These are phyloP conservation scores for Macropis europaea DNA, from an alignment of 2,888 invertebrate genomes.

Conservation along the genomic window DNA sequence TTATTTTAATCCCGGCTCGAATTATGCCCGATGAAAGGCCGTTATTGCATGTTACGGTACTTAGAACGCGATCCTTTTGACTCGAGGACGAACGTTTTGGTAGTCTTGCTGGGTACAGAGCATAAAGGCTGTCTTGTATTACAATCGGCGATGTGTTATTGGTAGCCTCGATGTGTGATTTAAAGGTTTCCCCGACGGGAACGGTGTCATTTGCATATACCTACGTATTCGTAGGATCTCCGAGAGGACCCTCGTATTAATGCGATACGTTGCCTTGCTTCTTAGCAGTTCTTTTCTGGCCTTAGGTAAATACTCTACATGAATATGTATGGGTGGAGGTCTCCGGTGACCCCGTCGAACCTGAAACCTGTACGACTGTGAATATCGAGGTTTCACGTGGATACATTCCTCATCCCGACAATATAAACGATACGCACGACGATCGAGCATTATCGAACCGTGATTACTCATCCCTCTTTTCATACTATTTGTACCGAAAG, in stretches of 20 bases:
- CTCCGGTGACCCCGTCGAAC: constrained; percentile 53
- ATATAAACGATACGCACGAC: constrained; percentile 27
- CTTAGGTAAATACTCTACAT: constrained; percentile 65
- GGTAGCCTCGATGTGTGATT: constrained; percentile 64
- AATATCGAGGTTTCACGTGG: constrained; percentile 29
- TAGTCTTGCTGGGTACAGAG: constrained; percentile 15
- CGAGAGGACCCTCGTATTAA: constrained; percentile 63
- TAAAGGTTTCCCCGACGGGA: constrained; percentile 55
- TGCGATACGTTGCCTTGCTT: constrained; percentile 63
- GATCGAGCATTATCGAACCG: constrained; percentile 8
- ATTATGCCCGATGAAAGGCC: constrained; percentile 35
- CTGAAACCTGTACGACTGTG: constrained; percentile 37
- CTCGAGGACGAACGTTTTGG: constrained; percentile 33
- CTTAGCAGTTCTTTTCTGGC: constrained; percentile 67
- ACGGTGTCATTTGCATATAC: constrained; percentile 66
- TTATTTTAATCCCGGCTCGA: constrained; percentile 39
- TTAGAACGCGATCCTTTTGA: constrained; percentile 43
- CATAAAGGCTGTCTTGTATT: constrained; percentile 42
- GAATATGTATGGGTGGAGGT: constrained; percentile 60
- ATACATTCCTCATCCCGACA: constrained; percentile 10
- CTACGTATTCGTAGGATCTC: constrained; percentile 64
- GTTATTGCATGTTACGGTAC: constrained; percentile 52
- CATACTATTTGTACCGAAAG: no score
- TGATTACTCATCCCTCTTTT: background rate
- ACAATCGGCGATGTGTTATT: constrained; percentile 56